phyloP scores from a whole-genome alignment of 2,797 vertebrate genomes.

The Cetoscarus ocellatus region DNA sequence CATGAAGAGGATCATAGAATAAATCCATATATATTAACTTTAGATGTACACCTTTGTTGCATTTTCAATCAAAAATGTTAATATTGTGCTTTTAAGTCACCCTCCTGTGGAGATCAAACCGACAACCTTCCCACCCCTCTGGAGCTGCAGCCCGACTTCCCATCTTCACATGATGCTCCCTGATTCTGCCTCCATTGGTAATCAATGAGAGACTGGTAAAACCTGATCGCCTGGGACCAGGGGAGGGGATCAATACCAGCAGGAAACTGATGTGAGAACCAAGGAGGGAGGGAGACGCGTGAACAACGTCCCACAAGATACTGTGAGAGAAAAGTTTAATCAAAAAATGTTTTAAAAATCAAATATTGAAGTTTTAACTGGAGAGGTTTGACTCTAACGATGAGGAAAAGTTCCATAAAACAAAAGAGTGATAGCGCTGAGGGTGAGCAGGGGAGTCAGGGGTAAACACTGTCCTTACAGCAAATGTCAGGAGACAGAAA shows the following conservation, averaged over 20 bases:
- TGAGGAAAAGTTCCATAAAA: conserved; percentile 28
- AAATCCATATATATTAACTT: neutral
- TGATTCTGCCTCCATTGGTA: conserved; percentile 66
- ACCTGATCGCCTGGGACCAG: conserved; percentile 72
- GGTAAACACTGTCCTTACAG: conserved; percentile 52
- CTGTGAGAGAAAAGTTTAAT: conserved; percentile 47
- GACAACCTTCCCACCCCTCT: conserved; percentile 43
- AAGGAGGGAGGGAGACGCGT: conserved; percentile 25
- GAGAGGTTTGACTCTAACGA: neutral
- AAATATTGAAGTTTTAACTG: neutral
- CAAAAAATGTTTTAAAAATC: neutral
- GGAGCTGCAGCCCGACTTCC: conserved; percentile 17
- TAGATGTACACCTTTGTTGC: neutral
- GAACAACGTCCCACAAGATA: conserved; percentile 15
- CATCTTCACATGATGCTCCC: conserved; percentile 65
- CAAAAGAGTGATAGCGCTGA: conserved; percentile 10
- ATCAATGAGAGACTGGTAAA: conserved; percentile 79
- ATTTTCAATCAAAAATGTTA: neutral
- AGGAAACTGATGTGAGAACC: conserved; percentile 74
- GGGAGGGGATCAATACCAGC: conserved; percentile 68
- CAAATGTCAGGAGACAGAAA: conserved; percentile 75
- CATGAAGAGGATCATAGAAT: no score
- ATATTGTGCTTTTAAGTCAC: neutral
- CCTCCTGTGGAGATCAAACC: conserved; percentile 36
- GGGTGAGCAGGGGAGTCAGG: neutral